Conservation (phyloP, 2,797 vertebrate species). For the Caiman crocodilus region DNA sequence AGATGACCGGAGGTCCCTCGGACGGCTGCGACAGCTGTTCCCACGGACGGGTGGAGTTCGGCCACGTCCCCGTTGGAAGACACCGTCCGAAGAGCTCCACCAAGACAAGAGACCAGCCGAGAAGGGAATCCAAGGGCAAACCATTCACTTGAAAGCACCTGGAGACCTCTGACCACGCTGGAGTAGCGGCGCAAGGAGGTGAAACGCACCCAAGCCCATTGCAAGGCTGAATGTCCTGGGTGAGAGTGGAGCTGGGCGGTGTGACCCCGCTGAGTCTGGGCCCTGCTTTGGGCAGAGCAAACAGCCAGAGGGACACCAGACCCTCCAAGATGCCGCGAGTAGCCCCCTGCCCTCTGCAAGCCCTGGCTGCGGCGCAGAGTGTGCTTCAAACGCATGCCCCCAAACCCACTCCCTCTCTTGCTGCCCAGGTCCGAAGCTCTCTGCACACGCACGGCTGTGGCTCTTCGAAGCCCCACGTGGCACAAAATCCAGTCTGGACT, state of each 20-base stretch:
- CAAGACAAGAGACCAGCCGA: neutral
- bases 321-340: fast-evolving
- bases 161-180: neutral
- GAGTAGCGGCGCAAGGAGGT: neutral
- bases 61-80: neutral
- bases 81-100: neutral
- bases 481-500: neutral
- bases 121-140: neutral
- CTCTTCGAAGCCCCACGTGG: neutral
- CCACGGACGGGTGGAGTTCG: neutral
- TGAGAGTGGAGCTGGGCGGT: neutral
- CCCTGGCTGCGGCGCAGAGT: neutral
- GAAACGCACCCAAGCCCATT: neutral
- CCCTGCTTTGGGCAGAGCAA: neutral
- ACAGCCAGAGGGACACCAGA: neutral
- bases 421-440: neutral
- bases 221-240: neutral
- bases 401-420: neutral
- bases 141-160: neutral
- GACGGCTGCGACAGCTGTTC: neutral
- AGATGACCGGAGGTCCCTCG: fast-evolving
- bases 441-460: neutral
- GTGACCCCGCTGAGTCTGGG: neutral
- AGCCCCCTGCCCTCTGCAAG: neutral
- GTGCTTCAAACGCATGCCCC: neutral